phyloP scores from a whole-genome alignment of 35 echinoderm and acorn worm species.

The Chiridota heheva region DNA sequence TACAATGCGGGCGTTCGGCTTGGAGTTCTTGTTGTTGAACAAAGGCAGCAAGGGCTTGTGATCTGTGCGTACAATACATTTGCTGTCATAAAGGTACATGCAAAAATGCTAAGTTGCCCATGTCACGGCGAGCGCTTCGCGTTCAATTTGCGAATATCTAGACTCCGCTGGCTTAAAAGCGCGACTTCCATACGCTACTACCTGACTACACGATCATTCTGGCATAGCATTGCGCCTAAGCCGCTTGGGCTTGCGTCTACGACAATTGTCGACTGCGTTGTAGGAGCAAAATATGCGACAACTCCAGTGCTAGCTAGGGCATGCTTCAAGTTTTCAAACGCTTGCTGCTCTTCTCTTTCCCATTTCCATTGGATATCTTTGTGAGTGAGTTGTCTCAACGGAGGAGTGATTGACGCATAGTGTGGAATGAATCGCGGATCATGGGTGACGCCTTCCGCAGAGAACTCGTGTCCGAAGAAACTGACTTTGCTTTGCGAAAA shows the following conservation, averaged over 20 bases:
- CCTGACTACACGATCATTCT: slow-evolving; percentile 7
- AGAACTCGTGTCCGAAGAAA: slow-evolving; percentile 71
- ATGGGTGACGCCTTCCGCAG: slow-evolving; percentile 30
- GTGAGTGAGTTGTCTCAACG: slow-evolving; percentile 27
- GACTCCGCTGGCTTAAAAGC: slow-evolving; percentile 7
- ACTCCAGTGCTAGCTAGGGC: slow-evolving; percentile 19
- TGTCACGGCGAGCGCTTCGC: slow-evolving; percentile 23
- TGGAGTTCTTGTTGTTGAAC: background rate
- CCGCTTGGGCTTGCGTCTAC: slow-evolving; percentile 69
- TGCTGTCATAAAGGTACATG: slow-evolving; percentile 27
- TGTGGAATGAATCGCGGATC: slow-evolving; percentile 51
- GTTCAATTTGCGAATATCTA: slow-evolving; percentile 31
- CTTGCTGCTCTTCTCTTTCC: background rate
- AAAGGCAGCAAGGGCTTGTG: slow-evolving; percentile 53
- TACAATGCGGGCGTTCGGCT: slow-evolving; percentile 20
- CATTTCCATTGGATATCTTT: slow-evolving; percentile 46
- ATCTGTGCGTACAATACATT: slow-evolving; percentile 34
- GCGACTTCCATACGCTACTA: slow-evolving; percentile 41
- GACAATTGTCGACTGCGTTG: slow-evolving; percentile 10
- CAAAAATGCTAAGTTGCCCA: slow-evolving; percentile 24
- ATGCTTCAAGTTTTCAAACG: slow-evolving; percentile 39
- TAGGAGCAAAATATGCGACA: slow-evolving; percentile 51
- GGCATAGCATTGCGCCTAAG: slow-evolving; percentile 50
- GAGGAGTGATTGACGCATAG: slow-evolving; percentile 28
- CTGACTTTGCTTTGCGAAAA: slow-evolving; percentile 35